These are phyloP conservation scores for Boloria euphrosyne DNA, from an alignment of 2,888 invertebrate species.

Conservation along the genomic window DNA sequence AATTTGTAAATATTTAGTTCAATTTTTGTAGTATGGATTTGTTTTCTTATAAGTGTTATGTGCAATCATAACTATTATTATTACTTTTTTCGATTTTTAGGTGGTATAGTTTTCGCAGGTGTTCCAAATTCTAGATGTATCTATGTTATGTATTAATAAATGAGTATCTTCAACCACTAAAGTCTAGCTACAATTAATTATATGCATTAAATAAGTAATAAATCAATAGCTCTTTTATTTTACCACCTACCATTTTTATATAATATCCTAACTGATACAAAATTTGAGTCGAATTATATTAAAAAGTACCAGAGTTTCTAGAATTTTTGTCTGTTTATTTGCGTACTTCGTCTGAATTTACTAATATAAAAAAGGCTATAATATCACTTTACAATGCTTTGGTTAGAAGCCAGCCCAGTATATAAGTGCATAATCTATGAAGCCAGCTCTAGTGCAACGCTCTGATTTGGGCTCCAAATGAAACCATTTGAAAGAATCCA, in stretches of 20 bases:
- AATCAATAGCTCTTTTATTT: constrained; percentile 20
- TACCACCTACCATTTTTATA: not conserved
- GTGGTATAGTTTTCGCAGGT: constrained; percentile 46
- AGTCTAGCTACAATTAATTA: constrained; percentile 25
- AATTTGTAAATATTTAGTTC: constrained; percentile 75
- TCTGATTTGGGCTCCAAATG: no score
- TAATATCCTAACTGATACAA: not conserved
- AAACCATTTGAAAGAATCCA: no score
- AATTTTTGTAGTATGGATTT: constrained; percentile 59
- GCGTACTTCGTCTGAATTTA: no score
- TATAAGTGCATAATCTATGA: no score
- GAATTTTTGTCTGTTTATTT: no score
- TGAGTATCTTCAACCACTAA: constrained; percentile 16
- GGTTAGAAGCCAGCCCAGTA: no score
- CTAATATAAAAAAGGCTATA: no score
- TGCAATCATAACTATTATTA: constrained; percentile 63
- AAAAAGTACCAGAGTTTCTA: no score
- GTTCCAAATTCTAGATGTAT: constrained; percentile 30
- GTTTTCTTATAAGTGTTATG: constrained; percentile 62
- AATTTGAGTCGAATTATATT: no score
- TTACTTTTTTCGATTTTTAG: constrained; percentile 52
- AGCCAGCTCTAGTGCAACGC: no score
- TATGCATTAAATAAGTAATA: constrained; percentile 30
- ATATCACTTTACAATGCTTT: no score
- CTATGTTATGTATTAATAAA: constrained; percentile 15